Conservation (phyloP, 23 tunicate species). For the Trididemnum clinides region DNA sequence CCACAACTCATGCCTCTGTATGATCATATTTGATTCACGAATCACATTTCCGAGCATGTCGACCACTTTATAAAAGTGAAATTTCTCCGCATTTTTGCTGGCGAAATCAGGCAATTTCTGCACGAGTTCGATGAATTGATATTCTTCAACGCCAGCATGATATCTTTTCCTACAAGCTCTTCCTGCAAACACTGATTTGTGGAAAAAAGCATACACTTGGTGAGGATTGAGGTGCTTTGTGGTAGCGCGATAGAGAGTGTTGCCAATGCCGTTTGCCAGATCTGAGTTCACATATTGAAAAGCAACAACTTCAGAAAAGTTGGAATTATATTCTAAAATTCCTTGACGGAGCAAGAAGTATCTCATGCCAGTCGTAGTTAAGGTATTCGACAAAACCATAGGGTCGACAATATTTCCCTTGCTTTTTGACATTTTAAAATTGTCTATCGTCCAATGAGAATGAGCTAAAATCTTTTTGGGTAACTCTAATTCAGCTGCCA, state of each 20-base stretch:
- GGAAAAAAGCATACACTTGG: slow-evolving; percentile 64
- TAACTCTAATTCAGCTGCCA: slow-evolving; percentile 83
- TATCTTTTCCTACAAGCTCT: not conserved
- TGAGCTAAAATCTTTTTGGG: slow-evolving; percentile 78
- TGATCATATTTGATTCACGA: slow-evolving; percentile 51
- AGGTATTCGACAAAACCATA: slow-evolving; percentile 18
- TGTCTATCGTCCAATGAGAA: slow-evolving; percentile 80
- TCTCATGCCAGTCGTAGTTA: slow-evolving; percentile 46
- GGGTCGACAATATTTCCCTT: slow-evolving; percentile 86
- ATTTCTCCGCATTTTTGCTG: slow-evolving; percentile 20
- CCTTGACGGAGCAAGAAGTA: slow-evolving; percentile 73
- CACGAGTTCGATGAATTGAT: slow-evolving; percentile 36
- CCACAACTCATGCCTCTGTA: slow-evolving; percentile 60
- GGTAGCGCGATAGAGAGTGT: slow-evolving; percentile 66
- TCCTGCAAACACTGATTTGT: slow-evolving; percentile 3
- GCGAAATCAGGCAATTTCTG: slow-evolving; percentile 50
- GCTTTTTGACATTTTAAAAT: slow-evolving; percentile 90
- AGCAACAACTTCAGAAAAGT: slow-evolving; percentile 31
- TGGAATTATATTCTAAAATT: slow-evolving; percentile 53
- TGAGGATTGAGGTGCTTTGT: slow-evolving; percentile 66
- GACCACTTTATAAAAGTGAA: slow-evolving; percentile 52
- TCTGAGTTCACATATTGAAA: slow-evolving; percentile 59
- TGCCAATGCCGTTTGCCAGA: slow-evolving; percentile 75
- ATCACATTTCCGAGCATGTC: slow-evolving; percentile 43
- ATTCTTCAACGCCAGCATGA: slow-evolving; percentile 4